phyloP scores from a whole-genome alignment of 2,797 vertebrate species.

The Fundulus diaphanus region DNA sequence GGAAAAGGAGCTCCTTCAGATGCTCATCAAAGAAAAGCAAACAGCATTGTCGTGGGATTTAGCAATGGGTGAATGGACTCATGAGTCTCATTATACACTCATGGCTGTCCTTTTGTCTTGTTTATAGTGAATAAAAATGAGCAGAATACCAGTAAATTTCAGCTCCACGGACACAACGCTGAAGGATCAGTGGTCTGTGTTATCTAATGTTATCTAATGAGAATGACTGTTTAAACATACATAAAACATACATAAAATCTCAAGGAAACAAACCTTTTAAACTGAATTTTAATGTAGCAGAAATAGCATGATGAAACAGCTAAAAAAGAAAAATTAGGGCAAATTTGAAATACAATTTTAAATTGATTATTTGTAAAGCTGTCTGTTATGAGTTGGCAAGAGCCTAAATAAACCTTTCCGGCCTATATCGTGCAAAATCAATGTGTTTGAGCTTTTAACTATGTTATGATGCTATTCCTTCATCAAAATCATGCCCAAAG shows the following conservation, averaged over 20 bases:
- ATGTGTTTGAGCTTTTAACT: too few species aligned
- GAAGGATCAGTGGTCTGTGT: constrained; percentile 9
- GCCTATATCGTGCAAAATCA: too few species aligned
- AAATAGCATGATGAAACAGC: background rate
- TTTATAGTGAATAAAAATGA: background rate
- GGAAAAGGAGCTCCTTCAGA: constrained; percentile 19
- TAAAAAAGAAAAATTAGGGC: background rate
- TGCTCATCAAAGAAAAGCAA: constrained; percentile 25
- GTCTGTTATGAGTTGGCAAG: background rate
- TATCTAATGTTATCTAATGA: background rate
- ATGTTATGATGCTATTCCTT: too few species aligned
- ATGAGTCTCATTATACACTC: constrained; percentile 9
- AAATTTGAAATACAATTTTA: background rate
- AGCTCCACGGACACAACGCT: background rate
- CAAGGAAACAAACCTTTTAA: too few species aligned
- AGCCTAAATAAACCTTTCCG: background rate
- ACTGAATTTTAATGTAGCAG: too few species aligned
- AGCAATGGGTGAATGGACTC: constrained; percentile 9
- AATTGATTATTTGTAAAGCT: background rate
- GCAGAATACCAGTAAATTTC: constrained; percentile 1
- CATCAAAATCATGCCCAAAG: too few species aligned
- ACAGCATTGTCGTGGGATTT: constrained; percentile 11
- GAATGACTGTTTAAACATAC: background rate
- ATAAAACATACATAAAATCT: too few species aligned
- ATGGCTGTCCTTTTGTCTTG: background rate